These are phyloP conservation scores for Paracanthobrama guichenoti DNA, from an alignment of 2,113 vertebrate species.

Conservation along the genomic window DNA sequence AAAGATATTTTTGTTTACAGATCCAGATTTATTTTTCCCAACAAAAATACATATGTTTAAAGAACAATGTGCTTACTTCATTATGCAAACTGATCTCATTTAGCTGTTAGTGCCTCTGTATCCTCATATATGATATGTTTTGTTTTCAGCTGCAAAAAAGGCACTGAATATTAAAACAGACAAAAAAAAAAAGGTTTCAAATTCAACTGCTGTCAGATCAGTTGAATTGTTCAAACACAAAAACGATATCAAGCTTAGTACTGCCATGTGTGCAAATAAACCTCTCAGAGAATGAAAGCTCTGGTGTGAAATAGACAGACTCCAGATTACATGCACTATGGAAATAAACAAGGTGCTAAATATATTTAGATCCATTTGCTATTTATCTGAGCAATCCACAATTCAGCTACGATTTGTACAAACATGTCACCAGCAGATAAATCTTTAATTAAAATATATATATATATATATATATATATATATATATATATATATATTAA, in stretches of 20 bases:
- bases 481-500: background rate
- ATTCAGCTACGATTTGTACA: background rate
- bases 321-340: constrained; percentile 37
- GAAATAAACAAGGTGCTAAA: constrained; percentile 47
- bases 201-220: background rate
- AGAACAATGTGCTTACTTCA: constrained; percentile 25
- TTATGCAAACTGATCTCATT: constrained; percentile 41
- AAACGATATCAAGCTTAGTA: constrained; percentile 33
- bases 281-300: constrained; percentile 31
- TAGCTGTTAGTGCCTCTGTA: constrained; percentile 68
- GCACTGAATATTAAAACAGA: constrained; percentile 32
- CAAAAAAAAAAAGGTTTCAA: background rate
- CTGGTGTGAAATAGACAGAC: constrained; percentile 21
- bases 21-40: constrained; percentile 15
- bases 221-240: constrained; percentile 51
- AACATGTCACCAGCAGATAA: constrained; percentile 31
- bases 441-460: background rate
- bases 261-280: constrained; percentile 40
- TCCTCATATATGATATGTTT: constrained; percentile 42
- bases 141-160: constrained; percentile 33
- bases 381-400: constrained; percentile 3
- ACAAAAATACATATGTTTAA: background rate
- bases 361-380: constrained; percentile 34
- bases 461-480: background rate
- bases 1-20: constrained; percentile 50